Conservation (phyloP, 2,888 invertebrate species). For the Rotaria macrura region DNA sequence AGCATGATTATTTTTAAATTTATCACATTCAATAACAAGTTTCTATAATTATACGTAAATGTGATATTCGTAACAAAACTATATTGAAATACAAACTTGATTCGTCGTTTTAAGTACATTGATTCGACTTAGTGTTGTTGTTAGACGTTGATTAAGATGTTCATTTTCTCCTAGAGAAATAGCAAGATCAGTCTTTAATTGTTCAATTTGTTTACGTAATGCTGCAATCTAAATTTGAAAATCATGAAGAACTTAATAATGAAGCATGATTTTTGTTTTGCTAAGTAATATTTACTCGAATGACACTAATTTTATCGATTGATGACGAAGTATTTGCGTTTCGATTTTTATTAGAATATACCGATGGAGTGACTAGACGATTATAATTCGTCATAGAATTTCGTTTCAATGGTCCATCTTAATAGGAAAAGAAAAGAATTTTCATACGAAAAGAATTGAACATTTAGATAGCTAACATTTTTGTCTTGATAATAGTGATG, state of each 20-base stretch:
- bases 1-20: neutral
- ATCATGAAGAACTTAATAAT: no score
- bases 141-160: constrained; percentile 5
- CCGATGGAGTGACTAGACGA: neutral
- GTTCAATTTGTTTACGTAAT: neutral
- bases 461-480: neutral
- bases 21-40: neutral
- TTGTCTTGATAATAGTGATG: neutral
- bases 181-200: neutral
- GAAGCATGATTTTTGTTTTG: no score
- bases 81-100: neutral
- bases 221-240: neutral
- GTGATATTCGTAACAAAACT: neutral
- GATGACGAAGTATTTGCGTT: neutral
- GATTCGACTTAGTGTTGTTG: neutral
- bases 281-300: neutral
- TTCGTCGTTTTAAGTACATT: neutral
- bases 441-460: neutral
- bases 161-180: neutral
- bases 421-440: neutral
- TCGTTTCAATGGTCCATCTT: neutral
- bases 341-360: neutral
- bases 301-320: neutral
- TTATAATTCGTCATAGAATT: neutral
- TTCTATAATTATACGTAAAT: neutral